These are phyloP conservation scores for Drosophila tani DNA, from an alignment of 1,140 invertebrate genomes.

Conservation along the genomic window DNA sequence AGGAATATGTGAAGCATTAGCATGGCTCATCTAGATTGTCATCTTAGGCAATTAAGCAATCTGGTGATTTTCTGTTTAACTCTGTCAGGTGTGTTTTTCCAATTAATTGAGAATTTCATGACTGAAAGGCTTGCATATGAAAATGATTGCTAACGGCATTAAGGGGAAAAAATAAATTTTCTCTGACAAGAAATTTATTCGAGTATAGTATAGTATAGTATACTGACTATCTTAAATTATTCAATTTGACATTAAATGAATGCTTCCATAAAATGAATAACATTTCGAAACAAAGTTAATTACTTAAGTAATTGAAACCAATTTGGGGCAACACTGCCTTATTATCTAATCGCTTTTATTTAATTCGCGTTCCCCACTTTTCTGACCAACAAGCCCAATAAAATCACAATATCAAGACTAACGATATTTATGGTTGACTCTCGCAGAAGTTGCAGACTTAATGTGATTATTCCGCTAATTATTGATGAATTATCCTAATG, in stretches of 20 bases:
- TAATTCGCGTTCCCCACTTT: not conserved
- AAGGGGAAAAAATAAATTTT: not conserved
- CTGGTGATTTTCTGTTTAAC: not conserved
- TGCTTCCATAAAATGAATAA: not conserved
- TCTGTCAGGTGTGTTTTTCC: not conserved
- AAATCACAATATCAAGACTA: not conserved
- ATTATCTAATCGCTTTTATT: slow-evolving; percentile 5
- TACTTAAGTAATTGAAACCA: slow-evolving; percentile 1
- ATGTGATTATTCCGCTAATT: slow-evolving; percentile 36
- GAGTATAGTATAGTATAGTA: too few relatives aligned
- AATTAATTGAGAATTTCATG: not conserved
- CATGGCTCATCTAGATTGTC: not conserved
- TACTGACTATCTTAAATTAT: not conserved
- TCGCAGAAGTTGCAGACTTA: slow-evolving; percentile 20
- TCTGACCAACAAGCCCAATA: not conserved
- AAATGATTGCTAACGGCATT: not conserved
- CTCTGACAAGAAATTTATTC: not conserved
- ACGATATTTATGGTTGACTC: slow-evolving; percentile 23
- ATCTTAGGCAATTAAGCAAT: not conserved
- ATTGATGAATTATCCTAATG: slow-evolving; percentile 67
- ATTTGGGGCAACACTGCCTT: not conserved
- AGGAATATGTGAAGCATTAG: not conserved
- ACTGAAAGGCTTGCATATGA: too few relatives aligned
- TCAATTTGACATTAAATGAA: too few relatives aligned
- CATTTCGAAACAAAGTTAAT: not conserved